phyloP scores from a whole-genome alignment of 2,888 invertebrate genomes.

The Malthinus seriepunctatus region DNA sequence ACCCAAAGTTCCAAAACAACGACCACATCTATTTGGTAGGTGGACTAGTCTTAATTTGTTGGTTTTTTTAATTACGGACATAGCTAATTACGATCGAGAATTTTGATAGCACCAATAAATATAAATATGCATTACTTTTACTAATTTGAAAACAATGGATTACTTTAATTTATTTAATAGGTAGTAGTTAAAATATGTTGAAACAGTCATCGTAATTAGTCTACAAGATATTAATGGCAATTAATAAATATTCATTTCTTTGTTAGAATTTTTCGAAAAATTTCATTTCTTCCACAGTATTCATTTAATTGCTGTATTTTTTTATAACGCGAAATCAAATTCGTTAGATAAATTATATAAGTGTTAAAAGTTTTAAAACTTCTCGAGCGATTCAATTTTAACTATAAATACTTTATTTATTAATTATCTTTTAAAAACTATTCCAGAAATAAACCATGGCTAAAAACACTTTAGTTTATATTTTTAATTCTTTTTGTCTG shows the following conservation, averaged over 20 bases:
- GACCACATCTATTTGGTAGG: no score
- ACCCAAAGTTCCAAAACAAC: no score
- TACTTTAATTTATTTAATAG: neutral
- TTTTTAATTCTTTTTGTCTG: conserved; percentile 15
- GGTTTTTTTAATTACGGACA: conserved; percentile 1
- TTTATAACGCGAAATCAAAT: no score
- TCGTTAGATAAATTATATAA: neutral
- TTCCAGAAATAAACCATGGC: conserved; percentile 16
- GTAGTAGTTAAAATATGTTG: conserved; percentile 2
- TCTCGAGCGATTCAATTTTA: conserved; percentile 13
- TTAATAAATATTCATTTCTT: conserved; percentile 2
- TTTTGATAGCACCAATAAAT: conserved; percentile 3
- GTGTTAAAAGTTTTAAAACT: conserved; percentile 6
- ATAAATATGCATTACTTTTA: conserved; percentile 1
- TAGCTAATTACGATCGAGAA: neutral
- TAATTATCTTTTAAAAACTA: conserved; percentile 17
- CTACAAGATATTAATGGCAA: neutral
- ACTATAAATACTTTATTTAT: conserved; percentile 20
- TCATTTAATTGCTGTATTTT: neutral
- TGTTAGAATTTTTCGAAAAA: neutral
- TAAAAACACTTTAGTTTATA: conserved; percentile 10
- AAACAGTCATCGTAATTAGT: conserved; percentile 3
- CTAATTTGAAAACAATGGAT: conserved; percentile 5
- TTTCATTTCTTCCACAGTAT: neutral
- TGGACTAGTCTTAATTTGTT: neutral